Base-by-base conservation (phyloP, 1,140 invertebrate species). In the Hylyphantes graminicola region DNA sequence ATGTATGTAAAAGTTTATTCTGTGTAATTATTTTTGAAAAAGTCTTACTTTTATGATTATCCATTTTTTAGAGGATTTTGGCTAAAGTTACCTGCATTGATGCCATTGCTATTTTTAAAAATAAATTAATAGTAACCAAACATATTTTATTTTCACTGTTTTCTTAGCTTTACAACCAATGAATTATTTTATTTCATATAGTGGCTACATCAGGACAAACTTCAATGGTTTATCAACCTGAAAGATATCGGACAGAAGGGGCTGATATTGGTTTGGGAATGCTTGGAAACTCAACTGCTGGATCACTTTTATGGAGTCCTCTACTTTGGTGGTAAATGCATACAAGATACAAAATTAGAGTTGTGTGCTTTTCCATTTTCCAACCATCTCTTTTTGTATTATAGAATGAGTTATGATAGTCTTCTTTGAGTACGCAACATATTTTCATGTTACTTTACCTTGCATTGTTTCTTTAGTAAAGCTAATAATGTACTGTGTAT, bases 231-330 rank as follows among this genome's bases (percentile, higher is more conserved):
- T 76, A 84, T 76, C 81, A 84, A 12, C 81, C 72, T 51, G 81
- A 76, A 55, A 61, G 83, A 48, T 85, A 68, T 78, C 78, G 72
- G 50, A 80, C 54, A 57, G 79, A 87, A 74, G 85, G 86, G 21
- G 72, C 70, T 19, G 87, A 88, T 77, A 19, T 88, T 7, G 87
- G 87, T 11, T 76, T 88, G 73, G 87, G 87, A 3, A 76, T 88
- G 85, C 82, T 87, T 48, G 87, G 87, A 35, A 87, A 87, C 2
- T 86, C 87, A 8, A 86, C 87, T 7, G 48, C 86, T 50, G 87
- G 87, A 11, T 85, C 87, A n/a, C 80, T 88, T 54, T 86, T 88
- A 86, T 88, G 87, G 87, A 85, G 86, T n/a, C 88, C 88, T 63
- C 55, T 87, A 10, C 65, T 87, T 7, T 88, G 86, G 86, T 88